phyloP scores from a whole-genome alignment of 37 sponge, comb jelly and placozoan genomes.

The Haliclona indistincta region DNA sequence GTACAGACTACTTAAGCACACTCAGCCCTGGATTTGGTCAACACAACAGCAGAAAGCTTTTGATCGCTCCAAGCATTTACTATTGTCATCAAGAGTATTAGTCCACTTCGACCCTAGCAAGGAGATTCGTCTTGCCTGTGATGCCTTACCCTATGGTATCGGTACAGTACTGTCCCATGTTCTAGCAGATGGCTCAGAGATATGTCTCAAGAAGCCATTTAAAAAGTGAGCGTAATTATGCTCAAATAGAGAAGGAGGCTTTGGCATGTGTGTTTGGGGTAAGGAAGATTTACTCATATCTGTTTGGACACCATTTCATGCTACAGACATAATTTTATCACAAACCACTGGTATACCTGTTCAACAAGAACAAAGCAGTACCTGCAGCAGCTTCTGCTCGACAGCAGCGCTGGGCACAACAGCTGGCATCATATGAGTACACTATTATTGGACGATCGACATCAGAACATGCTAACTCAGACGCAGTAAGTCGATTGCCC shows the following conservation, averaged over 20 bases:
- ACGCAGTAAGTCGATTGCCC: constrained; percentile 18
- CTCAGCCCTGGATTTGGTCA: background rate
- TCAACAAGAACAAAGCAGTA: too few relatives aligned
- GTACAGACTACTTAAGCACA: background rate
- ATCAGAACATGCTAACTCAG: constrained; percentile 16
- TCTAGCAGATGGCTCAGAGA: background rate
- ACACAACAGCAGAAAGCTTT: constrained; percentile 9
- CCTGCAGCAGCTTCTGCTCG: constrained; percentile 8
- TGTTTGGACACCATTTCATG: constrained; percentile 17
- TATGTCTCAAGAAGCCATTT: constrained; percentile 13
- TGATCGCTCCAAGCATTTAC: background rate
- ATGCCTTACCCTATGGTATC: constrained; percentile 7
- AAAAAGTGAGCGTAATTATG: constrained; percentile 3
- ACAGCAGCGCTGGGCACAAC: constrained; percentile 13
- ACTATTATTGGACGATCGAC: constrained; percentile 8
- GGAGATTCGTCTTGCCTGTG: background rate
- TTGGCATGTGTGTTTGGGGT: constrained; percentile 8
- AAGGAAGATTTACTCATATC: constrained; percentile 10
- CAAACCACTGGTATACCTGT: constrained; percentile 14
- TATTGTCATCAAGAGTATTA: background rate
- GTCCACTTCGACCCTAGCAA: constrained; percentile 2
- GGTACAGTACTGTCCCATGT: background rate
- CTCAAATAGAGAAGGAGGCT: constrained; percentile 7
- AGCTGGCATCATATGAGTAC: constrained; percentile 19
- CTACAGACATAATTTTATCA: constrained; percentile 21